Conservation (phyloP, 2,113 vertebrate genomes). For the Myodes glareolus region DNA sequence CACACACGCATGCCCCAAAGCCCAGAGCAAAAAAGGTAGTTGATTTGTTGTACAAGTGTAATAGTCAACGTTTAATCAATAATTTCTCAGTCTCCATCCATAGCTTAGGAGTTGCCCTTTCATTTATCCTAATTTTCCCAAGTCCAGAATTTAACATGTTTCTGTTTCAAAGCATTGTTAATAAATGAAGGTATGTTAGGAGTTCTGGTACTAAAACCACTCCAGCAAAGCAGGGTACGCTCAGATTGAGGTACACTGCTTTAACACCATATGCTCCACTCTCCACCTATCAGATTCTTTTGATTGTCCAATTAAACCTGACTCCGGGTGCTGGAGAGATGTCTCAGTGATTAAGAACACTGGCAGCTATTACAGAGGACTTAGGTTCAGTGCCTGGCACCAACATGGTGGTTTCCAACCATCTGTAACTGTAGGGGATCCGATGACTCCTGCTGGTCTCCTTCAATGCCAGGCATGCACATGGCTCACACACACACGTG, state of each 20-base stretch:
- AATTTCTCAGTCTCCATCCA: background rate
- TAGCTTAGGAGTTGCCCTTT: background rate
- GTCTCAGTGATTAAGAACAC: background rate
- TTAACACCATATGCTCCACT: background rate
- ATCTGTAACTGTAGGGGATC: background rate
- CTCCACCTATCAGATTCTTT: too few species aligned
- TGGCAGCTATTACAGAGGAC: background rate
- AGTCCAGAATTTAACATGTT: background rate
- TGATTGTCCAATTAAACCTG: slow-evolving; percentile 5
- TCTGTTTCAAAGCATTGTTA: background rate
- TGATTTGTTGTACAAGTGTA: background rate
- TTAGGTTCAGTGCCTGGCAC: background rate
- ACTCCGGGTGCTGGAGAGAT: background rate
- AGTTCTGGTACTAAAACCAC: background rate
- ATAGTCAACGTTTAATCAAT: background rate
- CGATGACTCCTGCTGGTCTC: background rate
- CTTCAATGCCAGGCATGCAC: too few species aligned
- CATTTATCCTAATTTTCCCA: background rate
- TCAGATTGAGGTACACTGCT: background rate
- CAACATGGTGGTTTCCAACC: background rate
- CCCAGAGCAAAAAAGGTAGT: too few species aligned
- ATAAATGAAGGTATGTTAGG: background rate
- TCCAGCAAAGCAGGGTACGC: background rate
- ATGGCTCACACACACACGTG: background rate
- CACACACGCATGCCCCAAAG: background rate